phyloP scores from a whole-genome alignment of 1,140 invertebrate species.

The Seison nebaliae region DNA sequence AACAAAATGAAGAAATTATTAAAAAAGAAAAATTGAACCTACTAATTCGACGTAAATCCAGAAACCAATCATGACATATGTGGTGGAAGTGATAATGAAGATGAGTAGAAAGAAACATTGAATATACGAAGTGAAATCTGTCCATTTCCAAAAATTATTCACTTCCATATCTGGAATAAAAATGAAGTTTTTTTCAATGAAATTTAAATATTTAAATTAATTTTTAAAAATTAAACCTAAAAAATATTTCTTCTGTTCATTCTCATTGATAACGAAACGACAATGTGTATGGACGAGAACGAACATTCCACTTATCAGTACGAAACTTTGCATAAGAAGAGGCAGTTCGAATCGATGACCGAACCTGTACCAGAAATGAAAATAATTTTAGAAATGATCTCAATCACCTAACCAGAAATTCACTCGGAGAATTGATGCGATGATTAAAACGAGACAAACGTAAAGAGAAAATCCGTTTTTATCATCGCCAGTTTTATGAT shows the following conservation, averaged over 20 bases:
- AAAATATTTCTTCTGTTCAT: background rate
- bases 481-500: too few species aligned
- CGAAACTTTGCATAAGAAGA: slow-evolving; percentile 70
- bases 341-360: slow-evolving; percentile 79
- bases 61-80: slow-evolving; percentile 55
- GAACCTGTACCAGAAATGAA: too few species aligned
- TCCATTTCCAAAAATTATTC: slow-evolving; percentile 14
- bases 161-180: slow-evolving; percentile 13
- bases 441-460: slow-evolving; percentile 67
- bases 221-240: slow-evolving; percentile 22
- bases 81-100: slow-evolving; percentile 37
- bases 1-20: slow-evolving; percentile 15
- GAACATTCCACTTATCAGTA: slow-evolving; percentile 73
- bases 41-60: slow-evolving; percentile 20
- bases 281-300: slow-evolving; percentile 76
- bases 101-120: slow-evolving; percentile 10
- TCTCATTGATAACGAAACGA: slow-evolving; percentile 39
- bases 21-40: slow-evolving; percentile 11
- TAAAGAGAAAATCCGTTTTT: slow-evolving; percentile 75
- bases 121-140: slow-evolving; percentile 12
- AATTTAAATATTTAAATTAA: slow-evolving; percentile 78
- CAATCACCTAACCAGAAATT: slow-evolving; percentile 64
- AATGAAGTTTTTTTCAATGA: slow-evolving; percentile 36
- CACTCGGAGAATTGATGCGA: slow-evolving; percentile 82
- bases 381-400: slow-evolving; percentile 8